Percentiles rank a stretch among this genome's conserved stretches.
These are phyloP conservation scores for Ramazzottius varieornatus DNA, from an alignment of 2,888 invertebrate species.

Conservation along the genomic window DNA sequence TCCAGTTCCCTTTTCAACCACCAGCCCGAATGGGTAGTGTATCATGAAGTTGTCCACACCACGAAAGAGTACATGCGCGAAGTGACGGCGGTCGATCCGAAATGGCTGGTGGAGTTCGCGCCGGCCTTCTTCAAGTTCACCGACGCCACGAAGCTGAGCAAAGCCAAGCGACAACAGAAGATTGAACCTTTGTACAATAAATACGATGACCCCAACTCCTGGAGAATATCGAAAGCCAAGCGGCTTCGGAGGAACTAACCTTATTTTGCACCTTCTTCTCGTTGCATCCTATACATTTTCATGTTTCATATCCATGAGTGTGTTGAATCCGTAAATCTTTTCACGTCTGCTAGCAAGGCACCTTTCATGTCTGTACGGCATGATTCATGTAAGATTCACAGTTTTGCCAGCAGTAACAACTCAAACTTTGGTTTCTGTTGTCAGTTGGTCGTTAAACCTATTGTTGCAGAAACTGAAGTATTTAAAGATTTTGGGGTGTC, in stretches of 20 bases:
- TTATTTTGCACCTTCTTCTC: too few species aligned
- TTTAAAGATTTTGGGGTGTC: too few species aligned
- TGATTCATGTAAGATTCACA: too few species aligned
- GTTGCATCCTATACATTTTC: too few species aligned
- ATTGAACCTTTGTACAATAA: conserved; percentile 93
- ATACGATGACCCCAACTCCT: conserved; percentile 94
- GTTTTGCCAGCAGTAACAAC: too few species aligned
- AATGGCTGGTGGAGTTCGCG: conserved; percentile 96
- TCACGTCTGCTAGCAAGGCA: too few species aligned
- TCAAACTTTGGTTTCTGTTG: too few species aligned
- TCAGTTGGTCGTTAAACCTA: too few species aligned
- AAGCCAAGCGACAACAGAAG: conserved; percentile 94
- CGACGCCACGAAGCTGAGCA: conserved; percentile 88
- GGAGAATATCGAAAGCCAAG: conserved; percentile 58
- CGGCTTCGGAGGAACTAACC: not conserved
- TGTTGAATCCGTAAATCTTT: too few species aligned
- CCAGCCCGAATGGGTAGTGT: conserved; percentile 98
- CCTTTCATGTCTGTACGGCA: too few species aligned
- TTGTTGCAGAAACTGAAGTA: too few species aligned
- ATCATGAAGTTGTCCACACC: conserved; percentile 91
- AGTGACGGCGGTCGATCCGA: conserved; percentile 81
- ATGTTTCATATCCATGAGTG: too few species aligned
- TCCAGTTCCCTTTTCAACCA: conserved; percentile 88
- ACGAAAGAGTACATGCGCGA: conserved; percentile 98
- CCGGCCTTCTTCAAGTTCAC: conserved; percentile 97